Evolutionary conservation across 2,797 vertebrate genomes (phyloP), one percentile per base, ranked within the genome.

Genomic region (Picus viridis): DNA sequence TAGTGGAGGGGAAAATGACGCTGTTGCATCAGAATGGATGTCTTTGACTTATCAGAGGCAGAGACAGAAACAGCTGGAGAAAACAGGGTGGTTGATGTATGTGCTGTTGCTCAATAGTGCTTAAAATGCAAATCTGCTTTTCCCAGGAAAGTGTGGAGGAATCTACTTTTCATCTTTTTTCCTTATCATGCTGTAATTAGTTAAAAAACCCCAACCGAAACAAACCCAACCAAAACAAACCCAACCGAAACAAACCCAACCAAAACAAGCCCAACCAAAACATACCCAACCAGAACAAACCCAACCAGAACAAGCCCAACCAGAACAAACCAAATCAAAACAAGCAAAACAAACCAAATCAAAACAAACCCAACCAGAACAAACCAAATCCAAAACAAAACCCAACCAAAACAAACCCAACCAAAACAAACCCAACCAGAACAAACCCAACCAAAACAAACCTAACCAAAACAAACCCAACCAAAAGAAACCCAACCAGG

Each of bases 61-160:
- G 29, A 67, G 57, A 32, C 32, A n/a, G 45, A 87, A 90, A 68
- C 32, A 32, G 56, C 34, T 86, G 82, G 90, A 93, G 79, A 67
- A 90, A 90, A 63, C 18, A 41, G 32, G 9, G 16, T 6, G 5
- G 13, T 74, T 92, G 80, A 58, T 86, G 5, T 61, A 59, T 74
- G n/a, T 15, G 15, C 24, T 64, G 22, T 54, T 76, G 71, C 54
- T 81, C 61, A 78, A 82, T 8, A 81, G 34, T 2, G 2, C 82
- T 89, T 10, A 65, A 70, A 89, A 89, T 54, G 30, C 74, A 54
- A 61, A 95, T 54, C 67, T 53, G 59, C 57, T 67, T 92, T 93
- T 91, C 68, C 67, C 47, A 57, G 70, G 18, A 6, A 19, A 11
- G 32, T 5, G 23, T 27, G 15, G 29, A 57, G 12, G 27, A 89